These are phyloP conservation scores for Myotis vivesi DNA, from an alignment of 2,797 vertebrate species.

Conservation along the genomic window DNA sequence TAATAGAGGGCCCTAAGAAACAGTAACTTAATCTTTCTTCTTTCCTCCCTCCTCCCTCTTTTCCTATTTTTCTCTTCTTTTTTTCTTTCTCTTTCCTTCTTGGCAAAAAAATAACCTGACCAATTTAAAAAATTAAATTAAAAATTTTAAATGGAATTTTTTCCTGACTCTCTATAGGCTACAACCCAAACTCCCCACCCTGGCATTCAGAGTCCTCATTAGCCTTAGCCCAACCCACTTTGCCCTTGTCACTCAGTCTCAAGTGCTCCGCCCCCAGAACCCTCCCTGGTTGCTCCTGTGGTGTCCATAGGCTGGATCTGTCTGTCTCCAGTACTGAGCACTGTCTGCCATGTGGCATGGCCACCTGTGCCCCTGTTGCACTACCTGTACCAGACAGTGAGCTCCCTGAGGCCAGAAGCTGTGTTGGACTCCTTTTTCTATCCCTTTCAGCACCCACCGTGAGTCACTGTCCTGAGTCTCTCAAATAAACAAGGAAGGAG, in stretches of 20 bases:
- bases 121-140: not conserved
- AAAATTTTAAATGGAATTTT: not conserved
- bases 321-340: not conserved
- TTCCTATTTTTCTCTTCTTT: not conserved
- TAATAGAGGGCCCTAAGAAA: not conserved
- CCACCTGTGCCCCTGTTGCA: accelerated
- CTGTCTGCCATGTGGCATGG: not conserved
- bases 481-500: not conserved
- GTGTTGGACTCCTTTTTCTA: accelerated
- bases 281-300: not conserved
- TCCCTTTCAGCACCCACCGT: not conserved
- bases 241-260: not conserved
- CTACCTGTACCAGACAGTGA: not conserved
- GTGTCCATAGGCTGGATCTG: not conserved
- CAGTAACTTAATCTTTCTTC: not conserved
- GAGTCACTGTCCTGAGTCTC: no score
- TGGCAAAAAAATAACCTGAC: not conserved
- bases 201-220: not conserved
- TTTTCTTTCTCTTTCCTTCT: not conserved
- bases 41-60: not conserved
- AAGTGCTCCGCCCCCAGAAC: not conserved
- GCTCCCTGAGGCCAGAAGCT: not conserved
- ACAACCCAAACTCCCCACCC: not conserved
- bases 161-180: not conserved
- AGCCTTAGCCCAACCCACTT: not conserved